These are phyloP conservation scores for Pelobates cultripes DNA, from an alignment of 2,797 vertebrate genomes.

Conservation along the genomic window DNA sequence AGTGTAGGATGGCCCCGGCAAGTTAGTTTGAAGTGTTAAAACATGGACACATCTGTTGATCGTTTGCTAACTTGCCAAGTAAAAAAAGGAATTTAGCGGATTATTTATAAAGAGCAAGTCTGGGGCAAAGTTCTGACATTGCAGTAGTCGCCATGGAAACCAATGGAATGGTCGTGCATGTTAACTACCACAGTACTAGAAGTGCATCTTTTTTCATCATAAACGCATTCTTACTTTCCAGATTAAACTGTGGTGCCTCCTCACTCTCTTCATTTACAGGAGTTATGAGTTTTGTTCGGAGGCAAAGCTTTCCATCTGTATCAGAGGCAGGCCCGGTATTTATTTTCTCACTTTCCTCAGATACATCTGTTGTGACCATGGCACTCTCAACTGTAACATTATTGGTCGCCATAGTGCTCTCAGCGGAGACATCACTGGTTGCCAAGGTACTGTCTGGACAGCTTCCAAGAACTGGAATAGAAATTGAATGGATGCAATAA, in stretches of 20 bases:
- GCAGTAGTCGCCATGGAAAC: no score
- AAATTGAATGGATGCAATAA: background rate
- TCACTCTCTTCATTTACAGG: slow-evolving; percentile 85
- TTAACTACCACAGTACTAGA: no score
- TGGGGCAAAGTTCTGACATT: no score
- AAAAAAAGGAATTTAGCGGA: no score
- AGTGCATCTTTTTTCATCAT: background rate
- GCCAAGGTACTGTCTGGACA: slow-evolving; percentile 75
- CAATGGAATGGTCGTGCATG: no score
- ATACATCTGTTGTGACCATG: slow-evolving; percentile 74
- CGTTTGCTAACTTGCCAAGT: no score
- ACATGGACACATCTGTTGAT: no score
- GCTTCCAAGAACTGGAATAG: slow-evolving; percentile 71
- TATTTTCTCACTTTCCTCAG: slow-evolving; percentile 70
- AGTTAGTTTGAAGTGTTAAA: no score
- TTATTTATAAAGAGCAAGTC: no score
- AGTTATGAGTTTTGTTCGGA: slow-evolving; percentile 90
- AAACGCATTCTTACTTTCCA: slow-evolving; percentile 86
- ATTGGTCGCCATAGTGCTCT: slow-evolving; percentile 63
- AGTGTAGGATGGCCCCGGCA: no score
- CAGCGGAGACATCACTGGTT: slow-evolving; percentile 66
- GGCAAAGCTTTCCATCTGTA: slow-evolving; percentile 81
- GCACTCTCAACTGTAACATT: slow-evolving; percentile 78
- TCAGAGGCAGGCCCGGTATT: slow-evolving; percentile 59
- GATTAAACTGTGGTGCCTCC: slow-evolving; percentile 83